A percentile compares a stretch with the other conserved stretches of the same genome.
Evolutionary conservation across 2,797 vertebrate genomes (phyloP).

Genomic region (Streptopelia turtur): DNA sequence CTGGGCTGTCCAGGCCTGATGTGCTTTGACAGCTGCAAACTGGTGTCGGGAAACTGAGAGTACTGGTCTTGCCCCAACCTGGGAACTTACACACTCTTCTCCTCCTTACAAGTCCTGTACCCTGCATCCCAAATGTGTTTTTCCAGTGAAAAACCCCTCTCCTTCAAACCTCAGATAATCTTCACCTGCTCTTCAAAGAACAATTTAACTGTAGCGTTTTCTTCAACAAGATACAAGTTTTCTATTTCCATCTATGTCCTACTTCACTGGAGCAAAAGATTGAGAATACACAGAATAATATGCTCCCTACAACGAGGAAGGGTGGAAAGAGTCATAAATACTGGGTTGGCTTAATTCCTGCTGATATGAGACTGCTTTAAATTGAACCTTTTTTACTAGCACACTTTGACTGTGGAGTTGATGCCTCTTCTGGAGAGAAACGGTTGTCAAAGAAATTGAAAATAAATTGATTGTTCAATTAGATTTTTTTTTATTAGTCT

Average conservation of each 20-base stretch:
- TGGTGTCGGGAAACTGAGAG: not conserved
- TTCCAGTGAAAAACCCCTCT: not conserved
- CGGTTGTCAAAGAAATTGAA: not conserved
- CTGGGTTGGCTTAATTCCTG: not conserved
- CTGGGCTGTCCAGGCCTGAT: not conserved
- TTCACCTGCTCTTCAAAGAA: not conserved
- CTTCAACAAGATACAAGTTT: not conserved
- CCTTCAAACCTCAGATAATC: not conserved
- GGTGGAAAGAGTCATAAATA: not conserved
- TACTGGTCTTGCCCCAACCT: not conserved
- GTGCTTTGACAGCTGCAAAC: not conserved
- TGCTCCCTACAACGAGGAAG: not conserved
- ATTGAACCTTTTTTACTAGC: not conserved
- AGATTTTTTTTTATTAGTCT: too few species aligned
- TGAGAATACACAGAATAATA: not conserved
- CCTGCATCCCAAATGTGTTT: not conserved
- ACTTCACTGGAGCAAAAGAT: not conserved
- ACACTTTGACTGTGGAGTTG: not conserved
- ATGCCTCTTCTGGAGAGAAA: not conserved
- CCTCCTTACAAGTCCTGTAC: not conserved
- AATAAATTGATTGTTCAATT: not conserved
- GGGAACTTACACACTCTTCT: not conserved
- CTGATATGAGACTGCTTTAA: not conserved
- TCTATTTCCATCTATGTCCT: not conserved
- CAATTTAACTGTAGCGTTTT: not conserved